These are phyloP conservation scores for Ctenopoma multispine DNA, from an alignment of 2,797 vertebrate species.

Conservation along the genomic window DNA sequence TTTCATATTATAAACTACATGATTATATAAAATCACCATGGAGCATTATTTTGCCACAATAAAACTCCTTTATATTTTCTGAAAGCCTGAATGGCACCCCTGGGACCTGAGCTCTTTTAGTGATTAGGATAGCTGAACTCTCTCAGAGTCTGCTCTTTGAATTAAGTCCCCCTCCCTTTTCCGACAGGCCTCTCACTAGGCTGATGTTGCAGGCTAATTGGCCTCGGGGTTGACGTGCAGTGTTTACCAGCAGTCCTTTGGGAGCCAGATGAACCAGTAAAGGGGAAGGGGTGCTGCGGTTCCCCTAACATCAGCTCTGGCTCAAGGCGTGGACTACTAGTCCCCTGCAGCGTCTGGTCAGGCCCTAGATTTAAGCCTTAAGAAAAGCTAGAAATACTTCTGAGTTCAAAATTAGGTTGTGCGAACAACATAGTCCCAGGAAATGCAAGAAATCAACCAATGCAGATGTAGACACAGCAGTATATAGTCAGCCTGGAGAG, in stretches of 20 bases:
- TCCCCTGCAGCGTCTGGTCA: constrained; percentile 53
- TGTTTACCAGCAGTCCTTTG: constrained; percentile 73
- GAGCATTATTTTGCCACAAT: constrained; percentile 57
- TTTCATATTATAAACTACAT: constrained; percentile 41
- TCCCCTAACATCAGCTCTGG: constrained; percentile 41
- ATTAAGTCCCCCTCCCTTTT: constrained; percentile 75
- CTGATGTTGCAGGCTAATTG: constrained; percentile 79
- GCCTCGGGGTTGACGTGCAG: constrained; percentile 70
- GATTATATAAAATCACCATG: constrained; percentile 59
- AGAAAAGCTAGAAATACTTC: constrained; percentile 40
- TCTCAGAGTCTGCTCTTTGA: constrained; percentile 72
- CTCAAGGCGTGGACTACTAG: constrained; percentile 54
- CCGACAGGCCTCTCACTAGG: constrained; percentile 53
- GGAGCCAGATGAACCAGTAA: constrained; percentile 61
- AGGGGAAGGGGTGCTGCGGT: constrained; percentile 49
- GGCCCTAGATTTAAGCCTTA: constrained; percentile 17
- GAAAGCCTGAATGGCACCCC: constrained; percentile 66
- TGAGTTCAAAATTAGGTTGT: constrained; percentile 38
- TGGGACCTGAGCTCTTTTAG: constrained; percentile 70
- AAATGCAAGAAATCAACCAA: constrained; percentile 15
- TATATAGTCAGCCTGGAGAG: background rate
- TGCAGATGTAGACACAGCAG: background rate
- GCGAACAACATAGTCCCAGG: constrained; percentile 1
- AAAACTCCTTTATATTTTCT: constrained; percentile 66
- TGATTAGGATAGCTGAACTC: constrained; percentile 78